Evolutionary conservation across 2,113 vertebrate species (phyloP), one percentile per base, ranked within the genome.

Genomic region (Erinaceus europaeus): DNA sequence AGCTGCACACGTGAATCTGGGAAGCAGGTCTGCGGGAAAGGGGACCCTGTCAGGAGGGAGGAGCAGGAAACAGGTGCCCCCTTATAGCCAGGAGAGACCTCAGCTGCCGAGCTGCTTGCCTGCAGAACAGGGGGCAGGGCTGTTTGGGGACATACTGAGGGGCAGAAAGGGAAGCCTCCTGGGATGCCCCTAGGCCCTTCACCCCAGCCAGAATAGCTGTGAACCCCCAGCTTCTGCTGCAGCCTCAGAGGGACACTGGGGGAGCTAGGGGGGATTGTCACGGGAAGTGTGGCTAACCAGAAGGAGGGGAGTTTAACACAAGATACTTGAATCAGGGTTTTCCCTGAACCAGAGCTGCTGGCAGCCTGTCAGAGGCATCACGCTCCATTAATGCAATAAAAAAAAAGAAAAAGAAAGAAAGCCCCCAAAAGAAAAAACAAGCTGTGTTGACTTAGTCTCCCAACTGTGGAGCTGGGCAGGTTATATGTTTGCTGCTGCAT

Each of bases 1-100:
- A 1, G 96, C 86, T 2, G 98, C 97, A 92, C 98, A 98, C 74
- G 96, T 94, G 89, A 98, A 98, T 79, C 98, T 98, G 32, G 98
- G 97, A 90, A 98, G 98, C 93, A 99, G 94, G 84, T 98, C 99
- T 99, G 95, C 0, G 3, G 79, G 67, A 42, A 69, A 86, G n/a
- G 23, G 0, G 14, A n/a, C 0, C 0, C 0, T 0, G 15, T 71
- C 42, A 84, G 34, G 4, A 20, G 25, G 20, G 5, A 5, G 25
- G 0, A n/a, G 6, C 52, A 5, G 52, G 18, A 21, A 21, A 21
- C 46, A 48, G 52, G 4, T 21, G 18, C 12, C 52, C 4, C 23
- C 32, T n/a, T 29, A 27, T 20, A 29, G 62, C 50, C 42, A 8
- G 3, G 8, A 36, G 21, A 29, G 4, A 25, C 61, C 5, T 17